phyloP scores from a whole-genome alignment of 1,140 invertebrate genomes.

The Drosophila sulfurigaster region DNA sequence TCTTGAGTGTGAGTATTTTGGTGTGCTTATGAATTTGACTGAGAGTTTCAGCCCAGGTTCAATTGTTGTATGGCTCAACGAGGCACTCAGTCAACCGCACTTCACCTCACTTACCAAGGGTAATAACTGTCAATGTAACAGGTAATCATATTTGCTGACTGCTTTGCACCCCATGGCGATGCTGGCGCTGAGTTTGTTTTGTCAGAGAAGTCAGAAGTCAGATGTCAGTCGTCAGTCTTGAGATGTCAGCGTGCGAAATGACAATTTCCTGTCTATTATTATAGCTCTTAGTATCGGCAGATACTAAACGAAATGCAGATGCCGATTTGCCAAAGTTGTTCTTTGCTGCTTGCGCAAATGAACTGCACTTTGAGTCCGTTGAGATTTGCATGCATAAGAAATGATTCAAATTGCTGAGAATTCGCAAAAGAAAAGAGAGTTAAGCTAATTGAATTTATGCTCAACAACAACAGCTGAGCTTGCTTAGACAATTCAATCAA shows the following conservation, averaged over 20 bases:
- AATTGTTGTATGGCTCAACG: not conserved
- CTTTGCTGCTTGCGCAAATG: no score
- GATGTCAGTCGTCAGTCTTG: constrained; percentile 30
- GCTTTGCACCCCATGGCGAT: not conserved
- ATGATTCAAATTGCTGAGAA: constrained; percentile 46
- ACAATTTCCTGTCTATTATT: constrained; percentile 61
- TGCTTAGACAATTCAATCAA: no score
- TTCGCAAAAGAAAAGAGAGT: not conserved
- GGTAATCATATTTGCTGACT: constrained; percentile 15
- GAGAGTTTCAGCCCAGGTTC: not conserved
- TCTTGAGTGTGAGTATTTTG: not conserved
- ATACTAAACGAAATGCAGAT: constrained; percentile 5
- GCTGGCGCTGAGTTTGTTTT: not conserved
- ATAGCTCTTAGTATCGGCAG: constrained; percentile 9
- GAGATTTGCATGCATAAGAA: constrained; percentile 72
- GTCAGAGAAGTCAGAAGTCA: constrained; percentile 40
- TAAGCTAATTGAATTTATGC: no score
- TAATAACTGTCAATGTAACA: constrained; percentile 35
- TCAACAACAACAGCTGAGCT: no score
- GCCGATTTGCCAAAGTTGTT: not conserved
- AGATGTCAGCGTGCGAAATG: constrained; percentile 46
- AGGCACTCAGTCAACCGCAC: not conserved
- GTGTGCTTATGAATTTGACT: not conserved
- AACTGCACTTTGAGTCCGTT: constrained; percentile 54
- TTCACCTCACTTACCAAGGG: not conserved